Conservation (phyloP, 2,113 vertebrate species). For the Brienomyrus brachyistius region DNA sequence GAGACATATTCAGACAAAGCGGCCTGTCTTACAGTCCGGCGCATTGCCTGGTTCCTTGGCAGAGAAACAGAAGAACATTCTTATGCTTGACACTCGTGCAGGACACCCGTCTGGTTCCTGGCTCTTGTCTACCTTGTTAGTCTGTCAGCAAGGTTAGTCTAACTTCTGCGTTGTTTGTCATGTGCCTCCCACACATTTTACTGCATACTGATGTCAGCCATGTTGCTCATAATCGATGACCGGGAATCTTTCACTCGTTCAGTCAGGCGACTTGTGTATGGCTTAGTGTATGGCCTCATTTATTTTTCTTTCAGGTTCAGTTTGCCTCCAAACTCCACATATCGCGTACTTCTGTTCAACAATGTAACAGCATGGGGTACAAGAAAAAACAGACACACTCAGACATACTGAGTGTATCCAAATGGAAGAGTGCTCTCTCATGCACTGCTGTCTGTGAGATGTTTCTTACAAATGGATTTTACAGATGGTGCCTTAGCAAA, state of each 20-base stretch:
- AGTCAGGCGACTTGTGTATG: not conserved
- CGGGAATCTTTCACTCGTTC: not conserved
- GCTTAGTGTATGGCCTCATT: not conserved
- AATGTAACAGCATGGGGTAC: not conserved
- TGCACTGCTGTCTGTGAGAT: not conserved
- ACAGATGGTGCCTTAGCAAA: conserved; percentile 10
- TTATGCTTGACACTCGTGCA: not conserved
- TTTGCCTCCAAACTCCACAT: not conserved
- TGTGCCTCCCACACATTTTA: not conserved
- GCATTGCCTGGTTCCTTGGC: not conserved
- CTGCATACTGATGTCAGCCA: not conserved
- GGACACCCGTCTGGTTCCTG: not conserved
- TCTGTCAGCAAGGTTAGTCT: not conserved
- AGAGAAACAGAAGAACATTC: not conserved
- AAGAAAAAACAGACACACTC: not conserved
- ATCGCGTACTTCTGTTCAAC: not conserved
- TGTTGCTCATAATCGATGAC: not conserved
- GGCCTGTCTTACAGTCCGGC: not conserved
- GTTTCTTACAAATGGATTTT: conserved; percentile 10
- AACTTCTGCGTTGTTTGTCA: not conserved
- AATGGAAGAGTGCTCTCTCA: not conserved
- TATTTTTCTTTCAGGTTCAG: not conserved
- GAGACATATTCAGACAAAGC: not conserved
- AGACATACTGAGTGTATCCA: not conserved
- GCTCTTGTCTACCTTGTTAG: not conserved